phyloP scores from a whole-genome alignment of 2,113 vertebrate genomes.

The Acrocephalus kingi region DNA sequence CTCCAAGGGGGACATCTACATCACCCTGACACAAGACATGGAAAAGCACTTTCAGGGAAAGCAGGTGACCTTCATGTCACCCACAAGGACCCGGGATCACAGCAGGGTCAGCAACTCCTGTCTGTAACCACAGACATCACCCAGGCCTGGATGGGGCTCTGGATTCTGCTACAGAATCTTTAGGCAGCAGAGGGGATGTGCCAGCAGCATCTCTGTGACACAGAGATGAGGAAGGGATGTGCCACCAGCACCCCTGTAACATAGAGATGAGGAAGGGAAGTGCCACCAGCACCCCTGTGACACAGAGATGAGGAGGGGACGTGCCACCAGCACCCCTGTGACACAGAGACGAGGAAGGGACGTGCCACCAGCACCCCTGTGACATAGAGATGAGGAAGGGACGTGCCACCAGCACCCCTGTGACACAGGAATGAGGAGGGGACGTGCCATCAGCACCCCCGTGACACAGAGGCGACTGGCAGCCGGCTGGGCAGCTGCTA shows the following conservation, averaged over 20 bases:
- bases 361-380: not conserved
- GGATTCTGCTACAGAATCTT: not conserved
- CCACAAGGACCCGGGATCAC: fast-evolving
- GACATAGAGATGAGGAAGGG: not conserved
- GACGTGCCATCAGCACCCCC: not conserved
- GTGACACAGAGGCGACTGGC: fast-evolving
- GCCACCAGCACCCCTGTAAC: fast-evolving
- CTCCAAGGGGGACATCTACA: fast-evolving
- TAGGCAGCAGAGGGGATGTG: fast-evolving
- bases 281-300: fast-evolving
- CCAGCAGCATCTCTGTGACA: not conserved
- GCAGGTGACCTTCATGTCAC: not conserved
- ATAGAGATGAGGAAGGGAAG: not conserved
- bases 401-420: fast-evolving
- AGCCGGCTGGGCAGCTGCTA: not conserved
- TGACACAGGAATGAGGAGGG: not conserved
- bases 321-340: fast-evolving
- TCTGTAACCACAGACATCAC: not conserved
- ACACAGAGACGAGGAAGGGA: not conserved
- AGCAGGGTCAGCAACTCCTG: not conserved
- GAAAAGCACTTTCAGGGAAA: not conserved
- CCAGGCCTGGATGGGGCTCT: fast-evolving
- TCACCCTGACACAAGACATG: not conserved
- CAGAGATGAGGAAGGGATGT: not conserved
- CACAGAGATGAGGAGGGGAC: not conserved